These are phyloP conservation scores for Calyptomena viridis DNA, from an alignment of 2,113 vertebrate genomes.

Conservation along the genomic window DNA sequence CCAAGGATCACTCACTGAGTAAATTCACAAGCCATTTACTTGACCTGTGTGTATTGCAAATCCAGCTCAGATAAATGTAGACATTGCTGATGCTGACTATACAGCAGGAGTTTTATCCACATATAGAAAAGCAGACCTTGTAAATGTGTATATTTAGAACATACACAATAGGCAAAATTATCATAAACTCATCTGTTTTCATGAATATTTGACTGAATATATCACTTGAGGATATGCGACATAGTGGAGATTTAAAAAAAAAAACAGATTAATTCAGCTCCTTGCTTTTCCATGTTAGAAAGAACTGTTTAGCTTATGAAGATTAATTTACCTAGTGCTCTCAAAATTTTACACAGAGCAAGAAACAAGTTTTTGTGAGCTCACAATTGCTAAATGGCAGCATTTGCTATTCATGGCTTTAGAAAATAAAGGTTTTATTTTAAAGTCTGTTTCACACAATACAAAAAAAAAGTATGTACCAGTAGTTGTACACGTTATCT, in stretches of 20 bases:
- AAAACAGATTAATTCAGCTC: neutral
- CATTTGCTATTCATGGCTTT: slow-evolving; percentile 2
- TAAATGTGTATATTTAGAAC: neutral
- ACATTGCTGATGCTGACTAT: neutral
- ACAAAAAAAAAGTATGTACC: slow-evolving; percentile 3
- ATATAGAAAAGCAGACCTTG: neutral
- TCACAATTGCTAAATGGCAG: neutral
- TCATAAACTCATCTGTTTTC: neutral
- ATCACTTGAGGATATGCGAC: neutral
- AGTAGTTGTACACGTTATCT: neutral
- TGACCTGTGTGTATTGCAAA: neutral
- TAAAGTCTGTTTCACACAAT: slow-evolving; percentile 18
- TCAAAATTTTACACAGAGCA: neutral
- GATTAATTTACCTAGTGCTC: neutral
- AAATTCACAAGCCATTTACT: neutral
- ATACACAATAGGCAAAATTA: neutral
- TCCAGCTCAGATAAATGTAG: neutral
- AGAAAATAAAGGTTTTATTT: slow-evolving; percentile 52
- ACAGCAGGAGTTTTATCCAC: neutral
- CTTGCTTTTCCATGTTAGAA: neutral
- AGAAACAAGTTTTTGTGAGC: neutral
- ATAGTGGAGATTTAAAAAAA: neutral
- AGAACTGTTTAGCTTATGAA: neutral
- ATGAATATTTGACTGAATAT: neutral
- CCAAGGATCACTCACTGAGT: neutral